A percentile compares a stretch with the other conserved stretches of the same genome.
Conservation (phyloP, 2,797 vertebrate genomes). For the Brotula barbata region DNA sequence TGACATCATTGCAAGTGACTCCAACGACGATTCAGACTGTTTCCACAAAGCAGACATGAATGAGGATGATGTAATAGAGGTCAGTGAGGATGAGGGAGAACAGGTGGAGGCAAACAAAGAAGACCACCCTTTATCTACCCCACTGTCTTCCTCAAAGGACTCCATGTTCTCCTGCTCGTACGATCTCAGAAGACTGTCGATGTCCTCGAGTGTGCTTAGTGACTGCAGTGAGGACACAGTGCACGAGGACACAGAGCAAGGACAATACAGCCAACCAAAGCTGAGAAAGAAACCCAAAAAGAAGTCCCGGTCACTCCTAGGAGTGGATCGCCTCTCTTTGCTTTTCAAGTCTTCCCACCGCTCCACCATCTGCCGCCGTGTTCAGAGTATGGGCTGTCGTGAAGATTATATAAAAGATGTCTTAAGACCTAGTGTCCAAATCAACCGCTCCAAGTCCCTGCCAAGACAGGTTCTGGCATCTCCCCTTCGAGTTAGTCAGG, state of each 20-base stretch:
- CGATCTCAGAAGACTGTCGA: slow-evolving; percentile 71
- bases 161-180: slow-evolving; percentile 72
- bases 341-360: slow-evolving; percentile 80
- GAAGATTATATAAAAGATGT: slow-evolving; percentile 50
- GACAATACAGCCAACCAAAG: slow-evolving; percentile 39
- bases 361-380: slow-evolving; percentile 75
- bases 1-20: slow-evolving; percentile 81
- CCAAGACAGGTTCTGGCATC: slow-evolving; percentile 63
- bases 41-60: slow-evolving; percentile 46
- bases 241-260: slow-evolving; percentile 81
- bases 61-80: slow-evolving; percentile 60
- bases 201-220: slow-evolving; percentile 87
- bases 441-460: slow-evolving; percentile 77
- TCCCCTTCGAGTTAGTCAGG: background rate
- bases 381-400: slow-evolving; percentile 81
- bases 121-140: slow-evolving; percentile 69
- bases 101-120: slow-evolving; percentile 61
- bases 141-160: slow-evolving; percentile 80
- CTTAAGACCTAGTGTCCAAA: slow-evolving; percentile 41
- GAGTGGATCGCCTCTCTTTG: slow-evolving; percentile 80
- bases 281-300: slow-evolving; percentile 73
- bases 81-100: slow-evolving; percentile 61
- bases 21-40: slow-evolving; percentile 64
- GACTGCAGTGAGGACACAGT: slow-evolving; percentile 85
- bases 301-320: slow-evolving; percentile 75